Percentiles rank a stretch among this genome's conserved stretches.
Conservation (phyloP, 1,140 invertebrate genomes). For the Paraescarpia echinospica region DNA sequence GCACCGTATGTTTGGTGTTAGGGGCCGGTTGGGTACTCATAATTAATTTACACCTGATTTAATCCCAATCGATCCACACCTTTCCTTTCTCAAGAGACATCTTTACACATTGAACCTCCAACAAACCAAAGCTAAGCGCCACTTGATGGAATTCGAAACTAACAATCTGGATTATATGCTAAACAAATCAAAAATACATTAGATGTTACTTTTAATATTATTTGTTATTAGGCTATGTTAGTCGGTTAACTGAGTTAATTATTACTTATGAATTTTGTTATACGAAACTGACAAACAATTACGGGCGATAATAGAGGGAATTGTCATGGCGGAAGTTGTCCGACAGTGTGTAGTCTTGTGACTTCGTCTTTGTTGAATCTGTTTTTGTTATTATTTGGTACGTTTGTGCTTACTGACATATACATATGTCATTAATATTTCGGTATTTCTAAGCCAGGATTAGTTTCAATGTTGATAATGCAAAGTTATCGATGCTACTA, state of each 20-base stretch:
- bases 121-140: background rate
- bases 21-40: background rate
- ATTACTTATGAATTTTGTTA: background rate
- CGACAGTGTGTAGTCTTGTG: background rate
- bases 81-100: conserved; percentile 1
- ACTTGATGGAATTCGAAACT: conserved; percentile 9
- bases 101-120: background rate
- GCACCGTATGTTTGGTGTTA: conserved; percentile 4
- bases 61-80: background rate
- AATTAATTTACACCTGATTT: conserved; percentile 6
- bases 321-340: background rate
- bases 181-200: background rate
- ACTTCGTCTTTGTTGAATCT: background rate
- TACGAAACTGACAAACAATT: background rate
- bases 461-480: background rate
- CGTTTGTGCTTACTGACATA: background rate
- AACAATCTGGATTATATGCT: background rate
- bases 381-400: background rate
- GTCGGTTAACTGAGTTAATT: background rate
- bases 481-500: background rate
- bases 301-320: background rate
- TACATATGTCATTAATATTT: background rate
- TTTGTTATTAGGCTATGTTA: background rate
- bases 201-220: background rate
- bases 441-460: background rate